Evolutionary conservation across 92 coral and sea anemone genomes (phyloP).

Genomic region (Epizoanthus scotinus): DNA sequence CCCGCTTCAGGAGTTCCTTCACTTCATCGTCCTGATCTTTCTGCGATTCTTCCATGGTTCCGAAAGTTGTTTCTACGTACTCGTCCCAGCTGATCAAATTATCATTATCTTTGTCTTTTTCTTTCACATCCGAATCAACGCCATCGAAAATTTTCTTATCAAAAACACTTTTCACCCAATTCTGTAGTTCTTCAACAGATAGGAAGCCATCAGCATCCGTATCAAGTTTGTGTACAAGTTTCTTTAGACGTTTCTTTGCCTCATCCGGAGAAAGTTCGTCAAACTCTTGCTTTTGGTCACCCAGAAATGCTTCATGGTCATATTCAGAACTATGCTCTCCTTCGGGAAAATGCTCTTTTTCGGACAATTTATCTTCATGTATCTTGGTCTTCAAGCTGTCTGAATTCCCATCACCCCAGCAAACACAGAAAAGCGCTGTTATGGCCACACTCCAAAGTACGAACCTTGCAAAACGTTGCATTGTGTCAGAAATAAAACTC

Average conservation of each 20-base stretch:
- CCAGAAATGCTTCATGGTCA: constrained; percentile 98
- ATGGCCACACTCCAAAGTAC: constrained; percentile 5
- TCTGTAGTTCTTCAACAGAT: constrained; percentile 80
- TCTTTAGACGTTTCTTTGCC: constrained; percentile 78
- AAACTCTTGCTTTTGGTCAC: constrained; percentile 89
- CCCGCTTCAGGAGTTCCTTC: constrained; percentile 70
- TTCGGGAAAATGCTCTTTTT: constrained; percentile 73
- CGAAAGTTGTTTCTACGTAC: constrained; percentile 77
- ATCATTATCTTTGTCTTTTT: constrained; percentile 79
- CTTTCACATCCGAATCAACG: constrained; percentile 71
- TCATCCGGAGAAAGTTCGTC: constrained; percentile 93
- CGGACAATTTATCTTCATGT: constrained; percentile 73
- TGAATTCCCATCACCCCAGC: constrained; percentile 26
- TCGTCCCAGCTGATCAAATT: constrained; percentile 87
- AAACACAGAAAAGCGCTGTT: constrained; percentile 10
- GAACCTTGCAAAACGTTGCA: not conserved
- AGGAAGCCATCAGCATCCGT: constrained; percentile 76
- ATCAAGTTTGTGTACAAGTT: constrained; percentile 75
- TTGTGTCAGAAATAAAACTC: not conserved
- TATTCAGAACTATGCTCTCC: constrained; percentile 88
- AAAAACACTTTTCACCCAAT: constrained; percentile 89
- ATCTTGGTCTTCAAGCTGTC: constrained; percentile 38
- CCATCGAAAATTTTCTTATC: constrained; percentile 74
- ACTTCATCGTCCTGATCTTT: constrained; percentile 73
- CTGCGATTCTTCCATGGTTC: constrained; percentile 54